These are phyloP conservation scores for Rhinogobius similis DNA, from an alignment of 2,113 vertebrate species.

Conservation along the genomic window DNA sequence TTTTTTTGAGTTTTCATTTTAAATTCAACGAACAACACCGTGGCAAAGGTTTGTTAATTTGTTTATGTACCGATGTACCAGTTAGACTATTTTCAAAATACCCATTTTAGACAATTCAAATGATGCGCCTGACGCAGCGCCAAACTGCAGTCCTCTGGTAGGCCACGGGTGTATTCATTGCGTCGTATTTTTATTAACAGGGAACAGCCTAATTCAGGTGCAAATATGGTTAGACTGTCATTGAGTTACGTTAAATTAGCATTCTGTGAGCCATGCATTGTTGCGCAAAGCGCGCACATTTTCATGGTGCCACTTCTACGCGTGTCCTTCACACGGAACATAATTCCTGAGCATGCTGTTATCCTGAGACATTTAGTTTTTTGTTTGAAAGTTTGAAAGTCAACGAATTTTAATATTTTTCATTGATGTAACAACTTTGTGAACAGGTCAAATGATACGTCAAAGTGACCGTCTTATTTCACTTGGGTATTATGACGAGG, in stretches of 20 bases:
- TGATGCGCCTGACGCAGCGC: too few relatives aligned
- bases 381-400: background rate
- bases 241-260: too few relatives aligned
- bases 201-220: too few relatives aligned
- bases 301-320: background rate
- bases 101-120: too few relatives aligned
- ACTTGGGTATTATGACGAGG: background rate
- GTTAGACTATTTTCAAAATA: too few relatives aligned
- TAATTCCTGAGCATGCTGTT: background rate
- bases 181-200: too few relatives aligned
- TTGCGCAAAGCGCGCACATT: too few relatives aligned
- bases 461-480: conserved; percentile 4
- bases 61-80: too few relatives aligned
- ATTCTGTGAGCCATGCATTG: too few relatives aligned
- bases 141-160: too few relatives aligned
- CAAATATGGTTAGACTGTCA: too few relatives aligned
- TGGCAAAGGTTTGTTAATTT: background rate
- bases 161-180: too few relatives aligned
- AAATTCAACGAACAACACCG: background rate
- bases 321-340: background rate
- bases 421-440: background rate
- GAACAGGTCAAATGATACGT: background rate
- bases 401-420: background rate
- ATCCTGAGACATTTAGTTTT: background rate
- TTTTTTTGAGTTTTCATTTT: background rate